Evolutionary conservation across 2,113 vertebrate genomes (phyloP).

Genomic region (Gorilla gorilla): DNA sequence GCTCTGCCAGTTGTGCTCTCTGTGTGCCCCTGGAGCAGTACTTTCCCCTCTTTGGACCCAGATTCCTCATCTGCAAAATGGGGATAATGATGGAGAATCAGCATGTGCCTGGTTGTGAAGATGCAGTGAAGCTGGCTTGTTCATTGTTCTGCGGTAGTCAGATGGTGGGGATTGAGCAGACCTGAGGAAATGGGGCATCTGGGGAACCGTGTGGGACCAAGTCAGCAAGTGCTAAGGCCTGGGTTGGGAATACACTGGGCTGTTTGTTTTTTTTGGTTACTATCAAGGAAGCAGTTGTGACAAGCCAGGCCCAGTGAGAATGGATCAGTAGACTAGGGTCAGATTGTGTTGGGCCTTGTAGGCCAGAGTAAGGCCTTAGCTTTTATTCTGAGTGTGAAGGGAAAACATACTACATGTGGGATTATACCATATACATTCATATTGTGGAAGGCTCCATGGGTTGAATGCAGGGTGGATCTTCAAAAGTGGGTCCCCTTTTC

Average conservation of each 20-base stretch:
- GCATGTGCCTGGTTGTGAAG: neutral
- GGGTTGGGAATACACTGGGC: neutral
- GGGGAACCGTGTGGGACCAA: neutral
- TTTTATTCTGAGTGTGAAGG: neutral
- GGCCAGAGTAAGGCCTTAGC: neutral
- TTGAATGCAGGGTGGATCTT: neutral
- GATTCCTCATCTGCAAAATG: neutral
- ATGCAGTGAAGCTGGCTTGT: neutral
- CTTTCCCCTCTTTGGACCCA: neutral
- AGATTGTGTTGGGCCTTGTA: neutral
- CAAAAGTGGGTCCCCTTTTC: neutral
- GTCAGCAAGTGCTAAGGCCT: neutral
- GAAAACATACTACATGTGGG: rapidly evolving
- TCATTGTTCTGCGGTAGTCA: neutral
- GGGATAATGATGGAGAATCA: neutral
- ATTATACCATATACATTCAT: rapidly evolving
- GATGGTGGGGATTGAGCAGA: too few species aligned
- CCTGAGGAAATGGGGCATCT: neutral
- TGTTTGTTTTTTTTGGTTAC: neutral
- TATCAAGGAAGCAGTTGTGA: neutral
- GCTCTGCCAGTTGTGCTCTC: neutral
- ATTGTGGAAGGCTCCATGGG: neutral
- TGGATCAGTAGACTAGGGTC: neutral
- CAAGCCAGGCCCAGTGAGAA: neutral
- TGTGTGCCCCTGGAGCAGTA: neutral